Evolutionary conservation across 2,888 invertebrate genomes (phyloP), one percentile per base, ranked within the genome.

Genomic region (Philhelius pedissequus): DNA sequence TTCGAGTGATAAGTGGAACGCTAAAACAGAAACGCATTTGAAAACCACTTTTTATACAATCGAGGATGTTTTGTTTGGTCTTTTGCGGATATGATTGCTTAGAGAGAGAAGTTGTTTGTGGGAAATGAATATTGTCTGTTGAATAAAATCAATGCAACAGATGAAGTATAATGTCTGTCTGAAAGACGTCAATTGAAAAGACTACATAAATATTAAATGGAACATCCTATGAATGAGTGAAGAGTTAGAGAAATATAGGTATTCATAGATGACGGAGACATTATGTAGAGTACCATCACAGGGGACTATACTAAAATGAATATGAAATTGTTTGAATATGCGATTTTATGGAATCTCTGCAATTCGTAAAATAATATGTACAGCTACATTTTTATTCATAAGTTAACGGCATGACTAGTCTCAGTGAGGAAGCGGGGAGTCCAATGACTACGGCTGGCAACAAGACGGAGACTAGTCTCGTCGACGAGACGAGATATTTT

Each of bases 1-100:
- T 71, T 78, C 38, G 32, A 64, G 52, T 79, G 79, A 74, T 40
- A 80, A 58, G 56, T 64, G 32, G 38, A 71, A 71, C 30, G 15
- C 15, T 22, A 35, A 45, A 56, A 50, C 40, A 38, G 18, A 64
- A 30, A 35, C 20, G 6, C 15, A 13, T 40, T 0, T 27, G 18
- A n/a, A 45, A 4, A 52, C 32, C 48, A 25, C n/a, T 27, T 40
- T 15, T 62, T 20, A 9, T 56, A 45, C 13, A 60, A 6, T 62
- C 11, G 11, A 27, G 45, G n/a, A 9, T 45, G 20, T 18, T 69
- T 60, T 43, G n/a, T 35, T 25, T 50, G 22, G 9, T 35, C 20
- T 76, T 20, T 35, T 58, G 22, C 38, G 32, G 60, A 50, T 40
- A 32, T 30, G 13, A 40, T 27, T 13, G 13, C 27, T 52, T 52